Base-by-base conservation (phyloP, 2,113 vertebrate species). In the Halichoerus grypus region DNA sequence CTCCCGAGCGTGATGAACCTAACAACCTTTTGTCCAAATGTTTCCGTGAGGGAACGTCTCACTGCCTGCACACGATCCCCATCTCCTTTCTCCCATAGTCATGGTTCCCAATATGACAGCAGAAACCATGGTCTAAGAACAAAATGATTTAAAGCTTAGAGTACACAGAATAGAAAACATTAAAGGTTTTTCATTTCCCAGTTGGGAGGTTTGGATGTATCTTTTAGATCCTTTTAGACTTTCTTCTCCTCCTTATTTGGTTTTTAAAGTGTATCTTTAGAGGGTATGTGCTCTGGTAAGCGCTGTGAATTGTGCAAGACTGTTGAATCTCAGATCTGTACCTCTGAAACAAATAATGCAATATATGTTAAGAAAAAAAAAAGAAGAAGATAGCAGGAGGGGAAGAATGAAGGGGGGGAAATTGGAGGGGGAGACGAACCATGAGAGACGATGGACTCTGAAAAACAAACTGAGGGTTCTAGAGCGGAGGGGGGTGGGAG, bases 51-150 rank as follows among this genome's bases (percentile, higher is more conserved):
- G 15, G n/a, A 55, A 31, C 33, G 22, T 22, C 19, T 81, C 63
- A 15, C 11, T 5, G 33, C 36, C 59, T 9, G 61, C 15, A 26
- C 16, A 26, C 7, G 5, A 2, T 16, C 22, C n/a, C 33, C 22
- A 19, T 14, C 61, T 57, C n/a, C 22, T 36, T 57, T 59, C 55
- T 87, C 59, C 36, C 7, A n/a, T 21, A 53, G 79, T 51, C 49
- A 39, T 10, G 31, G 55, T 92, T 85, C 53, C 51, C 28, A 7
- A 10, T 19, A 55, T 28, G 33, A 76, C 22, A 18, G 36, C 26
- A 79, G 76, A 91, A 92, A 92, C n/a, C 31, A 21, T 59, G 26
- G 69, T 51, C 94, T 88, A 74, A 92, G 80, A 85, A 81, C 36
- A 95, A 95, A 95, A 88, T 36, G 65, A 18, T 31, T 89, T 87